These are phyloP conservation scores for Holothuria leucospilota DNA, from an alignment of 53 echinoderm and acorn worm genomes.

Conservation along the genomic window DNA sequence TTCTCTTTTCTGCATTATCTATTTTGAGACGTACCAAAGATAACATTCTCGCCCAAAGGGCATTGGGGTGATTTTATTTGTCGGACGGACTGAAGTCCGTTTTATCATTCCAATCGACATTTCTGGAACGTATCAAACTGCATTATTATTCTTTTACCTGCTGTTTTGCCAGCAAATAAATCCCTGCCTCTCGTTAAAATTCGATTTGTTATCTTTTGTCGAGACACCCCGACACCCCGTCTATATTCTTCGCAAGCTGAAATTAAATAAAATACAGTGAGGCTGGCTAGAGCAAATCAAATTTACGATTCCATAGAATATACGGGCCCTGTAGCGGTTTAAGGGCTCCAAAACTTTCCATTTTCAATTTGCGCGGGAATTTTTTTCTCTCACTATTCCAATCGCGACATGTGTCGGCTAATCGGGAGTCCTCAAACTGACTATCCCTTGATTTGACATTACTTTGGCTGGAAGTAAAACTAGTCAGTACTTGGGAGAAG, in stretches of 20 bases:
- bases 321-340: constrained; percentile 47
- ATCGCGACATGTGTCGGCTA: constrained; percentile 49
- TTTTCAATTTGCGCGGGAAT: constrained; percentile 51
- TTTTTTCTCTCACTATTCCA: constrained; percentile 34
- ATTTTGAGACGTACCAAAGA: not conserved
- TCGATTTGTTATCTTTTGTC: constrained; percentile 53
- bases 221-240: constrained; percentile 51
- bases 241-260: constrained; percentile 6
- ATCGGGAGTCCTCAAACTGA: constrained; percentile 26
- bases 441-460: too few relatives aligned
- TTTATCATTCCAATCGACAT: constrained; percentile 41
- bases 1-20: too few relatives aligned
- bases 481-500: too few relatives aligned
- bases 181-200: constrained; percentile 46
- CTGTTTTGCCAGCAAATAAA: constrained; percentile 47
- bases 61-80: constrained; percentile 36
- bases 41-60: constrained; percentile 44
- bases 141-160: constrained; percentile 51
- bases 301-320: constrained; percentile 44
- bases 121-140: constrained; percentile 49
- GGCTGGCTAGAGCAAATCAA: constrained; percentile 49
- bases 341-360: constrained; percentile 35
- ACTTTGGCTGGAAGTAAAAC: too few relatives aligned
- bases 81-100: constrained; percentile 28
- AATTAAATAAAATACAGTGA: constrained; percentile 50